Conservation (phyloP, 2,113 vertebrate species). For the Channa argus region DNA sequence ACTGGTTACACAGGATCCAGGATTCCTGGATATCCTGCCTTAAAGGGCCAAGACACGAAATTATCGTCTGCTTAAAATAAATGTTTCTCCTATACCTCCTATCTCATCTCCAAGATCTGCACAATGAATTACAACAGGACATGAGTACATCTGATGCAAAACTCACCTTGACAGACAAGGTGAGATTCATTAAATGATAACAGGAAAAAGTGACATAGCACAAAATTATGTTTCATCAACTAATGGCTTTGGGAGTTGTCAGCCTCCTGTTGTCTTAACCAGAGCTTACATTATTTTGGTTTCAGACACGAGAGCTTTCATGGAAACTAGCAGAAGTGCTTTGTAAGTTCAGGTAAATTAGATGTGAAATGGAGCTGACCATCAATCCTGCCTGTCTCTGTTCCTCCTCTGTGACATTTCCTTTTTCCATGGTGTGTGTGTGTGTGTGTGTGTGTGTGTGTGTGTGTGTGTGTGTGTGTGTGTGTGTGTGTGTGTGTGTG, state of each 20-base stretch:
- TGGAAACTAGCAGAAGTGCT: slow-evolving; percentile 38
- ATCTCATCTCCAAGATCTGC: neutral
- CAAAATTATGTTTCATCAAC: slow-evolving; percentile 52
- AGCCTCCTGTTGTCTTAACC: neutral
- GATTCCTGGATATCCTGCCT: neutral
- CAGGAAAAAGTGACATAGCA: neutral
- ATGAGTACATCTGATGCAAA: neutral
- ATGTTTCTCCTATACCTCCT: neutral
- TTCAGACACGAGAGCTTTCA: slow-evolving; percentile 2
- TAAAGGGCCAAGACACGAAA: neutral
- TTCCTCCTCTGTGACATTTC: slow-evolving; percentile 37
- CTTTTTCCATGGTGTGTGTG: neutral
- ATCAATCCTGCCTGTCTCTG: slow-evolving; percentile 17
- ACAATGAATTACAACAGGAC: neutral
- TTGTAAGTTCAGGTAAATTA: slow-evolving; percentile 38
- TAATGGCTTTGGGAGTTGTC: slow-evolving; percentile 42
- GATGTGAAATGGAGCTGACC: slow-evolving; percentile 20
- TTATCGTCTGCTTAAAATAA: slow-evolving; percentile 1
- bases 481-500: slow-evolving; percentile 16
- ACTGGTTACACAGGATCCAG: neutral
- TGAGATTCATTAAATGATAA: slow-evolving; percentile 22
- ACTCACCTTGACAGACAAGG: slow-evolving; percentile 32
- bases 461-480: neutral
- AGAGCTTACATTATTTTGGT: slow-evolving; percentile 34
- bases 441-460: slow-evolving; percentile 18